Conservation (phyloP, 2,113 vertebrate species). For the Leptosomus discolor region DNA sequence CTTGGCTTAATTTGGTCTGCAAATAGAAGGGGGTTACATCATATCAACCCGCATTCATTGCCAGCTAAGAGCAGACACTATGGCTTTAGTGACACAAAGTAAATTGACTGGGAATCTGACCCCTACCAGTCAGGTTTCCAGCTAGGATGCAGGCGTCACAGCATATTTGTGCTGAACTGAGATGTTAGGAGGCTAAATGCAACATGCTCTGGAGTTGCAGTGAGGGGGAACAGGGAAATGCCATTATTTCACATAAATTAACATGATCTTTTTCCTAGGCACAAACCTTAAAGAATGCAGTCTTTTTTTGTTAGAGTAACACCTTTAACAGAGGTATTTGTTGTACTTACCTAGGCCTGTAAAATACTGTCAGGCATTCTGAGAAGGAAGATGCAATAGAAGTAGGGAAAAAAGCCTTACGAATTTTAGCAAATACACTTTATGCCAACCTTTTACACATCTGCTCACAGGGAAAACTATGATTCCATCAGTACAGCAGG, state of each 20-base stretch:
- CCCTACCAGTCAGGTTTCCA: neutral
- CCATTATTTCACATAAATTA: neutral
- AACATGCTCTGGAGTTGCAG: neutral
- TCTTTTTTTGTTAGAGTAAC: neutral
- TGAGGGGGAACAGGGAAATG: neutral
- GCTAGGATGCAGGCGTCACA: neutral
- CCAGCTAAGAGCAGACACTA: neutral
- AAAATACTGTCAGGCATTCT: neutral
- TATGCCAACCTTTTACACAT: neutral
- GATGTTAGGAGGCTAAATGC: neutral
- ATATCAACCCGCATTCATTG: neutral
- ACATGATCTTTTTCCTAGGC: neutral
- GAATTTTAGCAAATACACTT: neutral
- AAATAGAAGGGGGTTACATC: neutral
- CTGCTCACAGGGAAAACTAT: neutral
- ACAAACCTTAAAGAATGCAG: neutral
- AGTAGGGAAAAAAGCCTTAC: neutral
- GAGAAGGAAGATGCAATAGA: neutral
- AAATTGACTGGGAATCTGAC: neutral
- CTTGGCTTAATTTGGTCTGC: neutral
- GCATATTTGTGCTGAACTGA: neutral
- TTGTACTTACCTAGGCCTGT: neutral
- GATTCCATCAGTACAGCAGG: neutral
- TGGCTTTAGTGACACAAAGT: neutral
- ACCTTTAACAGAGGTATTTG: neutral